Evolutionary conservation across 2,797 vertebrate species (phyloP).

Genomic region (Eulemur albifrons): DNA sequence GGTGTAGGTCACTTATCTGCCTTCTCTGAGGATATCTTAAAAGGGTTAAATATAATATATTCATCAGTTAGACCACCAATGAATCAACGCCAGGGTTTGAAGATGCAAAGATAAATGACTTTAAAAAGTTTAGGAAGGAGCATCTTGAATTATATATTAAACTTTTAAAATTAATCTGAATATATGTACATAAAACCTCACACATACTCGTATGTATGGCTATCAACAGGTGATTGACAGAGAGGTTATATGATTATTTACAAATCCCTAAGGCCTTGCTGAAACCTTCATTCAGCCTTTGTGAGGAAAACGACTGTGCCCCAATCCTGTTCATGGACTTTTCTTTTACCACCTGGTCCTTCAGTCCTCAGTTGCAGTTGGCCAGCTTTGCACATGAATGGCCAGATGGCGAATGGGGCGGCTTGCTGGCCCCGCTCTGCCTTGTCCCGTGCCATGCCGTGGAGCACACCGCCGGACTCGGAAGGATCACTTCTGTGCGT

Average conservation of each 20-base stretch:
- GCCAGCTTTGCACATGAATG: fast-evolving
- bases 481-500: fast-evolving
- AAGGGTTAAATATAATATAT: not conserved
- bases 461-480: too few relatives aligned
- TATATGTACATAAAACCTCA: fast-evolving
- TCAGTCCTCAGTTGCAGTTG: not conserved
- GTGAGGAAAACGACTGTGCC: not conserved
- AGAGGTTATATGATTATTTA: not conserved
- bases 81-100: not conserved
- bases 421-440: too few relatives aligned
- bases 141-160: not conserved
- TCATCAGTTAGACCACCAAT: not conserved
- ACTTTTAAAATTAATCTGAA: not conserved
- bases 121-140: not conserved
- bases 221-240: not conserved
- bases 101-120: not conserved
- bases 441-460: fast-evolving
- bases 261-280: not conserved
- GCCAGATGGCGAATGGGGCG: fast-evolving
- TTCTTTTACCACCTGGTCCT: not conserved
- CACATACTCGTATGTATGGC: fast-evolving
- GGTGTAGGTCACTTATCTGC: not conserved
- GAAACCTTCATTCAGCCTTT: fast-evolving
- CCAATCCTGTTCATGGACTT: not conserved
- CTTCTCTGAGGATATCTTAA: not conserved